phyloP scores from a whole-genome alignment of 2,888 invertebrate genomes.

The Helicoverpa assulta region DNA sequence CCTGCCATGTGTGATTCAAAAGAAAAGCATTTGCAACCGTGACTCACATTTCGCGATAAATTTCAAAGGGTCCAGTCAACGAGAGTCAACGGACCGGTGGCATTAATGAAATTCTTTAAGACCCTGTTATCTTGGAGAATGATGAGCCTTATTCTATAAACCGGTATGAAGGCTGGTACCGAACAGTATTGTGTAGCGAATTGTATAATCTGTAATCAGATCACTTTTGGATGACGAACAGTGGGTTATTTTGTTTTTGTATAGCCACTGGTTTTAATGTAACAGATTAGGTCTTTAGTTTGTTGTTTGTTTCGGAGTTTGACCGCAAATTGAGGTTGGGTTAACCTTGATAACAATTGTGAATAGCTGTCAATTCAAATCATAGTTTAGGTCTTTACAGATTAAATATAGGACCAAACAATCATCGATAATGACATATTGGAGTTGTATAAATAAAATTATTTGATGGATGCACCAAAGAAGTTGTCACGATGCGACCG shows the following conservation, averaged over 20 bases:
- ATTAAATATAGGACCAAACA: too few species aligned
- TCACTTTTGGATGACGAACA: conserved; percentile 22
- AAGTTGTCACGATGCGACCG: conserved; percentile 35
- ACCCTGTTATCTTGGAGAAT: conserved; percentile 34
- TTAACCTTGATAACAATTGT: not conserved
- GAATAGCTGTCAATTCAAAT: not conserved
- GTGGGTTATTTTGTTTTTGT: conserved; percentile 15
- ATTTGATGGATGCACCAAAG: conserved; percentile 18
- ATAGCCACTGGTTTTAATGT: not conserved
- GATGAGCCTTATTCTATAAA: conserved; percentile 28
- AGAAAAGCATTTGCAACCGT: conserved; percentile 75
- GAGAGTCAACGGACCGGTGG: conserved; percentile 67
- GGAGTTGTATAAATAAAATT: conserved; percentile 3
- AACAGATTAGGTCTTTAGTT: not conserved
- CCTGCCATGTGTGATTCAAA: conserved; percentile 75
- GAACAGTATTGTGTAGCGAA: conserved; percentile 30
- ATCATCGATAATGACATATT: too few species aligned
- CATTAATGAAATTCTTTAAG: conserved; percentile 57
- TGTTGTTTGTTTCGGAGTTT: not conserved
- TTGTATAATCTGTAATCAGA: conserved; percentile 20
- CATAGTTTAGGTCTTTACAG: not conserved
- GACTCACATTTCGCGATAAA: conserved; percentile 80
- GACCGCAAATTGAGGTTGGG: not conserved
- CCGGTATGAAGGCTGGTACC: conserved; percentile 27
- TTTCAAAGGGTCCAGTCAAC: conserved; percentile 66